Conservation (phyloP, 2,797 vertebrate genomes). For the Rhincodon typus region DNA sequence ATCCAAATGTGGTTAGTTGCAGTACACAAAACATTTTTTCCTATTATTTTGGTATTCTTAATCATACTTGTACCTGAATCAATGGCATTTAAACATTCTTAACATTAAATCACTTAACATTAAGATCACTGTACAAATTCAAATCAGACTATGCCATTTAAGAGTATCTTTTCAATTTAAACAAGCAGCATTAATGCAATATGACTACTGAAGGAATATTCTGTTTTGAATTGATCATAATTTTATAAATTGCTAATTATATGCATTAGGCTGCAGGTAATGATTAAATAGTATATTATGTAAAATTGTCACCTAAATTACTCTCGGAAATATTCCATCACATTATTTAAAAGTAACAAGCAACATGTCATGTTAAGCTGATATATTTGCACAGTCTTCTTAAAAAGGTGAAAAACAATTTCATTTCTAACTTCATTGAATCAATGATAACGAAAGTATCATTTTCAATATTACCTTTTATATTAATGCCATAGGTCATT, state of each 20-base stretch:
- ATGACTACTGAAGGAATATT: constrained; percentile 14
- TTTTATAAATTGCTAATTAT: background rate
- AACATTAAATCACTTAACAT: background rate
- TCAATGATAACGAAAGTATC: background rate
- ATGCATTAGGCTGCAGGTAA: constrained; percentile 20
- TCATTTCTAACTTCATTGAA: constrained; percentile 2
- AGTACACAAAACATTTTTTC: background rate
- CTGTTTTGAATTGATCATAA: constrained; percentile 27
- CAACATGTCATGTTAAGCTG: background rate
- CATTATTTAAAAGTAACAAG: background rate
- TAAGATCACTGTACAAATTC: background rate
- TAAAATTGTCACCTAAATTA: constrained; percentile 27
- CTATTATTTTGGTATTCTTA: background rate
- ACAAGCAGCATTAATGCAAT: background rate
- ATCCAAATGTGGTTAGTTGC: background rate
- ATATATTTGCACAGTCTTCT: background rate
- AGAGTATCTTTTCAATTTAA: background rate
- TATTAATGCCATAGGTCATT: background rate
- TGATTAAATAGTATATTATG: background rate
- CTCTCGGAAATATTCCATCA: background rate
- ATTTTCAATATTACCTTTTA: background rate
- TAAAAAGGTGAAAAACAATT: background rate
- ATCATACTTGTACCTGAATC: background rate
- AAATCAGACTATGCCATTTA: background rate
- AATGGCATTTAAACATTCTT: background rate